Percentiles rank a stretch among this genome's conserved stretches.
These are phyloP conservation scores for Rhaphigaster nebulosa DNA, from an alignment of 2,888 invertebrate genomes.

Conservation along the genomic window DNA sequence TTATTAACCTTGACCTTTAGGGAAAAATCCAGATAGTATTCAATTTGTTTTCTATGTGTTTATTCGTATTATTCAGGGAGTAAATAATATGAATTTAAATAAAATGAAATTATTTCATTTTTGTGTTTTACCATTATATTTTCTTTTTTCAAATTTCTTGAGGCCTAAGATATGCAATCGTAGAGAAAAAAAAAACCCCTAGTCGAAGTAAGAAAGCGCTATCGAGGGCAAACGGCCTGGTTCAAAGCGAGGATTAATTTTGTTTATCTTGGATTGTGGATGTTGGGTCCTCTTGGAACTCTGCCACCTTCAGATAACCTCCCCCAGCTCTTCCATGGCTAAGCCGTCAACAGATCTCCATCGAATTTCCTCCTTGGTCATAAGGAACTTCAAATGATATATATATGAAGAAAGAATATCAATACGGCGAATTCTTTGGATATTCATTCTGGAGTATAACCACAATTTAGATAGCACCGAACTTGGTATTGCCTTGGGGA, in stretches of 20 bases:
- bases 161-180: background rate
- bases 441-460: background rate
- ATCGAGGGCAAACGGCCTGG: slow-evolving; percentile 8
- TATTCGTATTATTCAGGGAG: no score
- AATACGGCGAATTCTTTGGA: background rate
- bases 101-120: no score
- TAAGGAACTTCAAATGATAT: background rate
- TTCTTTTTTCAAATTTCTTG: background rate
- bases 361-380: background rate
- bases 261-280: slow-evolving; percentile 38
- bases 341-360: background rate
- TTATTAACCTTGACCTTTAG: no score
- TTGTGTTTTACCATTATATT: no score
- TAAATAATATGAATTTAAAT: no score
- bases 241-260: slow-evolving; percentile 48
- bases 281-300: background rate
- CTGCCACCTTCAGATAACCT: background rate
- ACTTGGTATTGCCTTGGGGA: no score
- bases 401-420: background rate
- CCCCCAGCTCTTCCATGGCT: background rate
- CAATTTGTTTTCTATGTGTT: no score
- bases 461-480: no score
- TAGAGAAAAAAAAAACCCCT: background rate
- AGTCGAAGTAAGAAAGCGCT: background rate
- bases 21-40: no score